A percentile compares a stretch with the other conserved stretches of the same genome.
Conservation (phyloP, 2,888 invertebrate genomes). For the Drosophila algonquin region DNA sequence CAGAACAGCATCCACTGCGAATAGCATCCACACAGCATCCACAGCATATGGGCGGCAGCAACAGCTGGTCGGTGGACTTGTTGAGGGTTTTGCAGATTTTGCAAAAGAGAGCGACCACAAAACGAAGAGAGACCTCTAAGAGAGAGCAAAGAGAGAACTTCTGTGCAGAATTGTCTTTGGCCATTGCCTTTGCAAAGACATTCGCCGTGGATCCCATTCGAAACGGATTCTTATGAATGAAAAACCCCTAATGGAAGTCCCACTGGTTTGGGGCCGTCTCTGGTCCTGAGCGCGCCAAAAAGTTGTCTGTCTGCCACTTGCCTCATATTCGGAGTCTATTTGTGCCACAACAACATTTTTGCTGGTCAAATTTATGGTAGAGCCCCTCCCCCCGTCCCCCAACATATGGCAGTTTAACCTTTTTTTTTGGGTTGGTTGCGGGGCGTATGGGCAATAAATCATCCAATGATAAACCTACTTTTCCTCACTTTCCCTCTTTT, state of each 20-base stretch:
- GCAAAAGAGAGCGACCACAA: constrained; percentile 38
- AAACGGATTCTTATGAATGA: constrained; percentile 68
- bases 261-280: background rate
- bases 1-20: constrained; percentile 48
- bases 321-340: constrained; percentile 22
- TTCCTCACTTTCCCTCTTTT: constrained; percentile 8
- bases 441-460: constrained; percentile 64
- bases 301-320: background rate
- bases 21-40: constrained; percentile 56
- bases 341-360: constrained; percentile 14
- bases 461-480: constrained; percentile 65
- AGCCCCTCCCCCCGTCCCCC: background rate
- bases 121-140: constrained; percentile 4
- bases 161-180: constrained; percentile 28
- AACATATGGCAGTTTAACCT: constrained; percentile 43
- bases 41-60: constrained; percentile 9
- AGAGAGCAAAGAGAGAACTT: background rate
- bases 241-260: constrained; percentile 2
- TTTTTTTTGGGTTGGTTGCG: constrained; percentile 22
- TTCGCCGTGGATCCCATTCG: constrained; percentile 56
- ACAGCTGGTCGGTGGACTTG: constrained; percentile 67
- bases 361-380: constrained; percentile 29
- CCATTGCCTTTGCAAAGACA: constrained; percentile 3
- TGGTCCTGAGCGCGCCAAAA: constrained; percentile 25
- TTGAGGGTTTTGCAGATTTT: constrained; percentile 60